These are phyloP conservation scores for Drosophila tripunctata DNA, from an alignment of 2,888 invertebrate species.

Conservation along the genomic window DNA sequence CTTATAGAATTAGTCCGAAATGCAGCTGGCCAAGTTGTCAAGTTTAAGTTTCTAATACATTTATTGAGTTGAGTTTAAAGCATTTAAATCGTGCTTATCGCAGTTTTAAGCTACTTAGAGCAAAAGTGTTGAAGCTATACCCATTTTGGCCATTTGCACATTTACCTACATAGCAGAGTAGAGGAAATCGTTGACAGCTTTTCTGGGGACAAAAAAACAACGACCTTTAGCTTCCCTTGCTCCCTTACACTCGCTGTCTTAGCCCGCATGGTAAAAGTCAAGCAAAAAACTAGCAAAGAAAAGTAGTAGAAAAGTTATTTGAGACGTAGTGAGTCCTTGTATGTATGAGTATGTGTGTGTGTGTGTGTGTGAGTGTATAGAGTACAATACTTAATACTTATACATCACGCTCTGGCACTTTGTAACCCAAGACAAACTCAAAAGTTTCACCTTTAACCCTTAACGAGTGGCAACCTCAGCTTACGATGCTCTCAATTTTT, in stretches of 20 bases:
- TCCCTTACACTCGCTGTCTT: neutral
- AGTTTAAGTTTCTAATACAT: neutral
- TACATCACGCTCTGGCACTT: constrained; percentile 61
- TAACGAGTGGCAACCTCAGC: constrained; percentile 61
- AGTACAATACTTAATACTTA: constrained; percentile 44
- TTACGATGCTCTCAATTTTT: constrained; percentile 59
- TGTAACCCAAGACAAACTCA: constrained; percentile 62
- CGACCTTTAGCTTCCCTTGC: constrained; percentile 25
- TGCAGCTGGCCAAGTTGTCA: no score
- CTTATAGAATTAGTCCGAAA: no score
- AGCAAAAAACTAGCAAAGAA: neutral
- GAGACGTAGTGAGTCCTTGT: constrained; percentile 11
- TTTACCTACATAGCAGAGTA: constrained; percentile 3
- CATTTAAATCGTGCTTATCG: constrained; percentile 46
- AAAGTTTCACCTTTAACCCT: constrained; percentile 63
- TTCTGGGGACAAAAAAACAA: constrained; percentile 47
- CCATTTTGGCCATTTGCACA: constrained; percentile 16
- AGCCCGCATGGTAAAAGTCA: constrained; percentile 20
- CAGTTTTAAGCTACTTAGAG: constrained; percentile 38
- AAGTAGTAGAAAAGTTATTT: constrained; percentile 45
- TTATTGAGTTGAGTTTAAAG: neutral
- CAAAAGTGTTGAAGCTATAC: constrained; percentile 1
- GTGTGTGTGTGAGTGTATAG: no score
- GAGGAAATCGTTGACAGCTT: constrained; percentile 49
- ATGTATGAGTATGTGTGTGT: no score